Evolutionary conservation across 2,113 vertebrate species (phyloP).

Genomic region (Heloderma charlesbogerti): DNA sequence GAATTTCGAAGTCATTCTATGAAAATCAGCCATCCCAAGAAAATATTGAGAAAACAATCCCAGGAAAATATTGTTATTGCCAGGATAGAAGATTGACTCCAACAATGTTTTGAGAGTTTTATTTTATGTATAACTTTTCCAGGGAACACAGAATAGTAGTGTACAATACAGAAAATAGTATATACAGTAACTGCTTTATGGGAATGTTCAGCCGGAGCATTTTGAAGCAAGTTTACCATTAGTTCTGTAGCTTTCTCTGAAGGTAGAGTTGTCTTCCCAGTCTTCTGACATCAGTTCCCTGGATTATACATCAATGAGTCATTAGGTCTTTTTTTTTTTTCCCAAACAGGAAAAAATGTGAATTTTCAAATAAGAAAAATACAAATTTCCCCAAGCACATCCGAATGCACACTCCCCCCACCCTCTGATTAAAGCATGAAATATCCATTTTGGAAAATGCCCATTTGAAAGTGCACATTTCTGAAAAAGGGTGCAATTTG

Average conservation of each 20-base stretch:
- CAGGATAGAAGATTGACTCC: not conserved
- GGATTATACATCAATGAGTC: not conserved
- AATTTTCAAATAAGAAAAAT: no score
- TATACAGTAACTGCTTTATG: not conserved
- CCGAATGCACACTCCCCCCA: no score
- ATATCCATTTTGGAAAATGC: no score
- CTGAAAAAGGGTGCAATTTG: no score
- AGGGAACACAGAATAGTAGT: not conserved
- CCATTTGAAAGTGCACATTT: no score
- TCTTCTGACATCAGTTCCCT: not conserved
- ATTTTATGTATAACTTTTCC: not conserved
- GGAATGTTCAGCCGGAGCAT: not conserved
- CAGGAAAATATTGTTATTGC: not conserved
- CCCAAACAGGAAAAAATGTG: no score
- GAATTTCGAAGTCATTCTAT: not conserved
- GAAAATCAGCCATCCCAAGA: not conserved
- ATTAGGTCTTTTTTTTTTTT: no score
- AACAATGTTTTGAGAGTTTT: not conserved
- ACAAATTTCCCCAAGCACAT: no score
- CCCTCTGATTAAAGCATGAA: no score
- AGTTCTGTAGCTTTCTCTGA: slow-evolving; percentile 22
- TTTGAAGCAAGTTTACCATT: slow-evolving; percentile 21
- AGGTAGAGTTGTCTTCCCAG: not conserved
- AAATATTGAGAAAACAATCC: not conserved
- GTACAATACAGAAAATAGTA: not conserved